Conservation (phyloP, 2,113 vertebrate genomes). For the Meles meles region DNA sequence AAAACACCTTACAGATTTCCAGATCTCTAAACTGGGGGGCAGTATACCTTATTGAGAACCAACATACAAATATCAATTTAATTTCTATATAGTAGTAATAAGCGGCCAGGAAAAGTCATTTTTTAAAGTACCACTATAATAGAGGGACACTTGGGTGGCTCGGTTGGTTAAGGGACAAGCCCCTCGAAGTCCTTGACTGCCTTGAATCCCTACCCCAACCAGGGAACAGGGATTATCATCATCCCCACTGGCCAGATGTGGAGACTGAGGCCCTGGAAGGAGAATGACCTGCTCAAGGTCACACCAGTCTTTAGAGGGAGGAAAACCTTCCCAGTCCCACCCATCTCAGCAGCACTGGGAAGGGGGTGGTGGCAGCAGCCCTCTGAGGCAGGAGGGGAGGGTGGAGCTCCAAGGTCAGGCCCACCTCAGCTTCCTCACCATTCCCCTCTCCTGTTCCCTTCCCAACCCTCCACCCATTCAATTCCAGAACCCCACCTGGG, state of each 20-base stretch:
- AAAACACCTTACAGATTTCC: neutral
- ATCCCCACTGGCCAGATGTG: neutral
- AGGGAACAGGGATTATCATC: neutral
- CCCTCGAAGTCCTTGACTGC: neutral
- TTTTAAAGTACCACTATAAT: neutral
- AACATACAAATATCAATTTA: neutral
- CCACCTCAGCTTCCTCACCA: neutral
- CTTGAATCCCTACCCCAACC: neutral
- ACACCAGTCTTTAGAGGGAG: neutral
- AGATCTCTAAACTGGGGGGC: neutral
- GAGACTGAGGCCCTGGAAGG: neutral
- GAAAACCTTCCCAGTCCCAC: neutral
- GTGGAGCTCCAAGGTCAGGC: neutral
- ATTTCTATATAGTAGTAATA: neutral
- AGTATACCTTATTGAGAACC: neutral
- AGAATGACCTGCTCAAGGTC: neutral
- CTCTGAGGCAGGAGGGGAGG: neutral
- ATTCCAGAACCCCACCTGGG: neutral
- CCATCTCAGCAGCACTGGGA: neutral
- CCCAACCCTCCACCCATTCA: too few species aligned
- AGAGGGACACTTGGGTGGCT: neutral
- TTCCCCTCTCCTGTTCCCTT: neutral
- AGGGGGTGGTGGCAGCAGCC: neutral
- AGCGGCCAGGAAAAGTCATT: neutral
- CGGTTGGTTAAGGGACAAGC: neutral